Base-by-base conservation (phyloP, 2,113 vertebrate species). In the Scomber japonicus region DNA sequence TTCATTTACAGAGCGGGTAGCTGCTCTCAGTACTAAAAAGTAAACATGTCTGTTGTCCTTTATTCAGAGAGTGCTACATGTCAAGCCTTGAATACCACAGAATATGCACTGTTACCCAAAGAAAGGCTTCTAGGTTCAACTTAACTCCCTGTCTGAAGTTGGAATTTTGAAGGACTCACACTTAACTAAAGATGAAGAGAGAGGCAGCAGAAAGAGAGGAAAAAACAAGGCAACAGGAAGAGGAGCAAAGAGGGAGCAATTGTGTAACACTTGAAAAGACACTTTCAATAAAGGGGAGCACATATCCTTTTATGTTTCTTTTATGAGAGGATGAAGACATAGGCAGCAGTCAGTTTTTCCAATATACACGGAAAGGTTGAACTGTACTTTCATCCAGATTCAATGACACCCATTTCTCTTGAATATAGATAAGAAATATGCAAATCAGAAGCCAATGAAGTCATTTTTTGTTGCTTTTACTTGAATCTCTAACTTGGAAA, bases 281-380 rank as follows among this genome's bases (percentile, higher is more conserved):
- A 68, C 77, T 83, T 78, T 73, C 17, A 27, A 91, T 77, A 81
- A 89, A 86, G 78, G 31, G 71, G 62, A 91, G 57, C 24, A 19
- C 79, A 50, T 57, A 54, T 74, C 57, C 62, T 92, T 86, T 91
- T 55, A 90, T 89, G 77, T 88, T 91, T 88, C 84, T 91, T 92
- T 92, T 46, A 92, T 86, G 82, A 89, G 75, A 31, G 75, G 64
- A 89, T 89, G 64, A 90, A 93, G 71, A 93, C 77, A 71, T 50
- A 16, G 67, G 66, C 68, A 86, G 74, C 21, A 82, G 78, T 78
- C 66, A 53, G 63, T 85, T 90, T 82, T 88, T 89, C 59, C 35
- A 80, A 61, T 78, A 81, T 70, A 83, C 78, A 84, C 50, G 24
- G 75, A 79, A 51, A 83, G 77, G 80, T 82, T 82, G 76, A 84